Evolutionary conservation across 2,113 vertebrate genomes (phyloP), one percentile per base, ranked within the genome.

Genomic region (Thinocorus orbignyianus): DNA sequence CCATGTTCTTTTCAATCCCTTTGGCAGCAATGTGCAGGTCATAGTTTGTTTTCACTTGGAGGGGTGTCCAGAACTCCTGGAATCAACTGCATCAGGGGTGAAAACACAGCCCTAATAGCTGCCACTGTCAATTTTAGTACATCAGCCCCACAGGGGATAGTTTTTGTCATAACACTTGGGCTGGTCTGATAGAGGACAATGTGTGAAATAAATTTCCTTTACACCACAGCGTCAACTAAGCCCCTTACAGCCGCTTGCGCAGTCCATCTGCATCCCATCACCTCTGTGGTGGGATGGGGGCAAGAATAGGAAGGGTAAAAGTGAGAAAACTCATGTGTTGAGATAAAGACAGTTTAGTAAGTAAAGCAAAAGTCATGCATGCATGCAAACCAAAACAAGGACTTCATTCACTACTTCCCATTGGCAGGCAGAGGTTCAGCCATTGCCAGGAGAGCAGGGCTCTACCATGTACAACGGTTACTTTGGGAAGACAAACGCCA

Each of bases 381-480:
- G 11, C 33, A 49, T 52, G 42, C 35, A 65, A 46, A 46, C n/a
- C 22, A 33, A 64, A 73, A 37, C 8, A 64, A 55, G 42, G 24
- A 86, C 66, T 70, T 82, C 5, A 55, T 49, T 48, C 23, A 48
- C 23, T 7, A 3, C 11, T 15, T 66, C 35, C 18, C n/a, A 57
- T 28, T 0, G 3, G 17, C 49, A 55, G 41, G 33, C 39, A 64
- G 19, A 8, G 17, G 12, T 61, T 52, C 20, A 83, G 31, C 24
- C 31, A n/a, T 4, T 8, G 30, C 46, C 25, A 72, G 9, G 31
- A 83, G 30, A 72, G 52, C 28, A 62, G 52, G 30, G 30, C 31
- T 71, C 17, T 46, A 51, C 13, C 26, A 26, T 2, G 1, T 3
- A 0, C 44, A 65, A 33, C 1, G 0, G 17, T 46, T 17, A 57